Conservation (phyloP, 2,888 invertebrate genomes). For the Lysandra bellargus region DNA sequence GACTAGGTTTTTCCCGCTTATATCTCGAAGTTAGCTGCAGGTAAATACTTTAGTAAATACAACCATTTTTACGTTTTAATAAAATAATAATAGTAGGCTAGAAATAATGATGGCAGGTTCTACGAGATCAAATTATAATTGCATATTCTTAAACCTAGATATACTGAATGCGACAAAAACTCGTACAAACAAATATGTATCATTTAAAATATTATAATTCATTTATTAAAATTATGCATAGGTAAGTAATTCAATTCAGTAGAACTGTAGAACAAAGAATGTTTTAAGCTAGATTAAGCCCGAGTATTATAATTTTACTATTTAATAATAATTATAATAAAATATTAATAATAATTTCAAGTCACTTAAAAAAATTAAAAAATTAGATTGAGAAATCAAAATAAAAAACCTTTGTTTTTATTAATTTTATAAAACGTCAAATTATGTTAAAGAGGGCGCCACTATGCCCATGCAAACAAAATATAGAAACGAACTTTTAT, state of each 20-base stretch:
- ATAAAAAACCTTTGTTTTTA: neutral
- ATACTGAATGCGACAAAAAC: neutral
- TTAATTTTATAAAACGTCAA: neutral
- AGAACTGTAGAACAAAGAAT: neutral
- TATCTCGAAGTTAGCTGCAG: neutral
- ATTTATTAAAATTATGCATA: constrained; percentile 7
- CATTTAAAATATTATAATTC: neutral
- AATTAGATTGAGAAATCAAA: neutral
- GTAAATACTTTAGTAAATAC: neutral
- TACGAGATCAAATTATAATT: constrained; percentile 14
- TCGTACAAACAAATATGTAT: constrained; percentile 2
- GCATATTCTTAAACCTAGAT: constrained; percentile 1
- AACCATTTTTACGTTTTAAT: neutral
- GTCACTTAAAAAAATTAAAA: neutral
- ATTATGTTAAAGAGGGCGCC: neutral
- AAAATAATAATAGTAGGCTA: neutral
- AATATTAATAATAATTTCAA: neutral
- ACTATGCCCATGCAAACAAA: neutral
- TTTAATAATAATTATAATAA: neutral
- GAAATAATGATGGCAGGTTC: neutral
- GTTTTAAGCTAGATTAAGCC: constrained; percentile 10
- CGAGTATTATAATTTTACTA: neutral
- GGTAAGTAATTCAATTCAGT: neutral
- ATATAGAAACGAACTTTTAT: neutral
- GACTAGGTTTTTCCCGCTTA: neutral